phyloP scores from a whole-genome alignment of 2,797 vertebrate genomes.

The Protonibea diacanthus region DNA sequence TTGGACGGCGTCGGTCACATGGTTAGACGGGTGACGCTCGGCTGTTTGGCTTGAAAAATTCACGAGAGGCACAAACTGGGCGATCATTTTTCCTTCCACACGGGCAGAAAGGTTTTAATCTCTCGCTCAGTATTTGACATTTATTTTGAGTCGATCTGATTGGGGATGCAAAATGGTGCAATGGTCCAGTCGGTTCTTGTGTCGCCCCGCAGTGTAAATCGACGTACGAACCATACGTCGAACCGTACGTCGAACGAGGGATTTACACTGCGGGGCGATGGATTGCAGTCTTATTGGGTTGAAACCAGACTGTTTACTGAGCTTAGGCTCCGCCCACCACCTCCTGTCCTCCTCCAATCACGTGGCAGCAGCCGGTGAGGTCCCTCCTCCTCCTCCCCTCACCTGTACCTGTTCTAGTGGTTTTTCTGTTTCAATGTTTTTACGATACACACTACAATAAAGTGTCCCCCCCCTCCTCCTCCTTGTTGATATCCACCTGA shows the following conservation, averaged over 20 bases:
- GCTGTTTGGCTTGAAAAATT: background rate
- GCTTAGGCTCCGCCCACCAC: constrained; percentile 6
- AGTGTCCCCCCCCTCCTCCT: constrained; percentile 76
- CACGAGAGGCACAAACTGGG: background rate
- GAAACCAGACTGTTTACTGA: background rate
- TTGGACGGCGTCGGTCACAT: no score
- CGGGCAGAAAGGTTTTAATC: constrained; percentile 2
- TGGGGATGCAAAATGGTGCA: background rate
- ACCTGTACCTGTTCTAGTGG: constrained; percentile 68
- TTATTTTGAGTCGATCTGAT: background rate
- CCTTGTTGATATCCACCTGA: constrained; percentile 90
- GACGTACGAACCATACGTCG: no score
- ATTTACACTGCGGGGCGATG: background rate
- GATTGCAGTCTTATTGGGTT: background rate
- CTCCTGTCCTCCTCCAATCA: constrained; percentile 41
- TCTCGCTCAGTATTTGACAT: background rate
- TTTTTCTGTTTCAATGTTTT: constrained; percentile 89
- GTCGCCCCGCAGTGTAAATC: no score
- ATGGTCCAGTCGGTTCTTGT: background rate
- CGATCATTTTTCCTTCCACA: constrained; percentile 9
- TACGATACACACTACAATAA: constrained; percentile 88
- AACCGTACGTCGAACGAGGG: no score
- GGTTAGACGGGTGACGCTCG: no score
- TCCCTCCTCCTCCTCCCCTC: constrained; percentile 32
- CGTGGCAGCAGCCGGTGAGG: constrained; percentile 47